Percentiles rank a stretch among this genome's conserved stretches.
These are phyloP conservation scores for Bovichtus diacanthus DNA, from an alignment of 2,797 vertebrate genomes.

Conservation along the genomic window DNA sequence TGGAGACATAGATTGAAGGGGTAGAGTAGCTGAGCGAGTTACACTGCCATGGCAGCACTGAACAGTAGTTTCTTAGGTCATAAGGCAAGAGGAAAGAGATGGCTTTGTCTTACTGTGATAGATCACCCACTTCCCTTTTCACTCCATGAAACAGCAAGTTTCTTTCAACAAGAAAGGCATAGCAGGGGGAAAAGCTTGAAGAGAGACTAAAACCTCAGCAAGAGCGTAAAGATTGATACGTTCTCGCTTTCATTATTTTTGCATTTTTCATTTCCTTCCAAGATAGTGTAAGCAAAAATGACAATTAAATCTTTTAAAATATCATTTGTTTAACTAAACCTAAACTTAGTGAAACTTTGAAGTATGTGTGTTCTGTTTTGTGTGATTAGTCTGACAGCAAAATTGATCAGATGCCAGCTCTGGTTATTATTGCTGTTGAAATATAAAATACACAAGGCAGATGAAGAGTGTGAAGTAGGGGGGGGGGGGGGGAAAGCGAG, in stretches of 20 bases:
- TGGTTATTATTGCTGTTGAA: slow-evolving; percentile 45
- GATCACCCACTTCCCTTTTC: slow-evolving; percentile 48
- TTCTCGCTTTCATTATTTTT: slow-evolving; percentile 1
- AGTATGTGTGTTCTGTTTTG: not conserved
- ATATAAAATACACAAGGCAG: slow-evolving; percentile 38
- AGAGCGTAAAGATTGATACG: slow-evolving; percentile 15
- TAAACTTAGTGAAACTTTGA: not conserved
- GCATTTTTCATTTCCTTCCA: not conserved
- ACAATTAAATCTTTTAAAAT: not conserved
- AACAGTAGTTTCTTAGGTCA: slow-evolving; percentile 55
- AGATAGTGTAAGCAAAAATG: slow-evolving; percentile 10
- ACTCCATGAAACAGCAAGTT: slow-evolving; percentile 34
- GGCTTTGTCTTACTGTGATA: slow-evolving; percentile 57
- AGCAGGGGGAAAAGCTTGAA: not conserved
- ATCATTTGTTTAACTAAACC: not conserved
- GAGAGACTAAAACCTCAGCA: slow-evolving; percentile 21
- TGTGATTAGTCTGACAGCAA: slow-evolving; percentile 20
- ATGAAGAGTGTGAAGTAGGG: not conserved
- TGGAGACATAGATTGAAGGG: slow-evolving; percentile 38
- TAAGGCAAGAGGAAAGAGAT: slow-evolving; percentile 46
- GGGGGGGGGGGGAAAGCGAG: not conserved
- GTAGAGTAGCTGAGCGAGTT: slow-evolving; percentile 35
- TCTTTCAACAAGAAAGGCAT: slow-evolving; percentile 16
- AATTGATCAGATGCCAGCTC: slow-evolving; percentile 18
- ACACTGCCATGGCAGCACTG: slow-evolving; percentile 32